Evolutionary conservation across 2,888 invertebrate species (phyloP), one percentile per base, ranked within the genome.

Genomic region (Graphium colonna): DNA sequence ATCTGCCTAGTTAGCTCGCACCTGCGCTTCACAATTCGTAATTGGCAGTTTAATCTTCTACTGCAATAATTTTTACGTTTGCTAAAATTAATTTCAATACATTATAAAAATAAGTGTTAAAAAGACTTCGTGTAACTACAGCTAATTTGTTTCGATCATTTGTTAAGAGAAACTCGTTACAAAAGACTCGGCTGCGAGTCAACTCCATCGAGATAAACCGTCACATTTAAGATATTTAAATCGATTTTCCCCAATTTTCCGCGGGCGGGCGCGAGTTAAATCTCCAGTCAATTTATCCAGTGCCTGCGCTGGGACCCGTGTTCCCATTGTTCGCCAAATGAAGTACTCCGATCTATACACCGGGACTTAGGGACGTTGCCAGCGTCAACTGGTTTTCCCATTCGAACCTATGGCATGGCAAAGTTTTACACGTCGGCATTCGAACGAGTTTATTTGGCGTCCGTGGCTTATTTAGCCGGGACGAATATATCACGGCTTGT

Each of bases 171-270:
- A 64, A 60, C 64, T 61, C 52, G 57, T 64, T 58, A 61, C 56
- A 60, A 56, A 53, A 61, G 28, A 48, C 61, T 60, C 60, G 59
- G 65, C 69, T 63, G 66, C 64, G 68, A 74, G 75, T 77, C 76
- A 76, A 75, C 73, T 76, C 67, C 67, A 85, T 85, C 82, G 60
- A 79, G 87, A 88, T 87, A 85, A 85, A 80, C 75, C 73, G 71
- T 83, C 83, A 85, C 86, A 86, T 87, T 87, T 73, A 78, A 85
- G 86, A 86, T 85, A 86, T 88, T 87, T 87, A 89, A 89, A 89
- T 89, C 86, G 88, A 89, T 88, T 89, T 87, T 78, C 80, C 79
- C 82, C 86, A 85, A 86, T 89, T 89, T 88, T 84, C 85, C 85
- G 80, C 80, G 81, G 75, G 80, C 76, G 79, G 77, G 82, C 79